Base-by-base conservation (phyloP, 2,797 vertebrate genomes). In the Eptatretus atami region DNA sequence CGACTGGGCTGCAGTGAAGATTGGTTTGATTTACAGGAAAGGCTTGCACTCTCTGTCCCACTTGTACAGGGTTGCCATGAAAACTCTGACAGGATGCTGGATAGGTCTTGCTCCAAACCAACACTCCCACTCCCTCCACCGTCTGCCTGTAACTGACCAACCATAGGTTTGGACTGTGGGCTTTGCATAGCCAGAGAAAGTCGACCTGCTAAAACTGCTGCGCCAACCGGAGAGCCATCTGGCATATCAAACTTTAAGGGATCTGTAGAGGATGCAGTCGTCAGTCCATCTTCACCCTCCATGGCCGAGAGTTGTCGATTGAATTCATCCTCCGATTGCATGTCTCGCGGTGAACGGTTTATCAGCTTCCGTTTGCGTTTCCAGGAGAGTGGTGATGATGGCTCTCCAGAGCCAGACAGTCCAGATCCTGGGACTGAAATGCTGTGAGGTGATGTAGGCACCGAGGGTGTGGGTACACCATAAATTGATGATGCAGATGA, bases 241-340 rank as follows among this genome's bases (percentile, higher is more conserved):
- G 24, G 57, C 57, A 61, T 24, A 24, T 24, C 57, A 24, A 44
- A 44, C 31, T 44, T 44, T 44, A 44, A 44, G 31, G 31, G 31
- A 44, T 44, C 31, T 73, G 85, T 87, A 64, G 96, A 86, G 65
- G 94, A 87, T 75, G 93, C 96, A 66, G 95, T 92, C 9, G 95
- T 95, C 68, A 92, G 86, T 66, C 86, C 86, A 31, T 79, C 73
- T 53, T 98, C 92, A 64, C 90, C 86, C 64, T 98, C 92, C 88
- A 96, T 95, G 14, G 90, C 95, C 61, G 94, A 87, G 63, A 98
- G 81, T 73, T 93, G 88, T 65, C 88, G 80, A 69, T 98, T 88
- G 74, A 98, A 98, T 72, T 96, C 92, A 64, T 96, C 90, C 74
- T 95, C 92, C 63, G 83, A 83, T 31, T 86, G 77, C 68, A 52